phyloP scores from a whole-genome alignment of 2,888 invertebrate species.

The Sisyra nigra region DNA sequence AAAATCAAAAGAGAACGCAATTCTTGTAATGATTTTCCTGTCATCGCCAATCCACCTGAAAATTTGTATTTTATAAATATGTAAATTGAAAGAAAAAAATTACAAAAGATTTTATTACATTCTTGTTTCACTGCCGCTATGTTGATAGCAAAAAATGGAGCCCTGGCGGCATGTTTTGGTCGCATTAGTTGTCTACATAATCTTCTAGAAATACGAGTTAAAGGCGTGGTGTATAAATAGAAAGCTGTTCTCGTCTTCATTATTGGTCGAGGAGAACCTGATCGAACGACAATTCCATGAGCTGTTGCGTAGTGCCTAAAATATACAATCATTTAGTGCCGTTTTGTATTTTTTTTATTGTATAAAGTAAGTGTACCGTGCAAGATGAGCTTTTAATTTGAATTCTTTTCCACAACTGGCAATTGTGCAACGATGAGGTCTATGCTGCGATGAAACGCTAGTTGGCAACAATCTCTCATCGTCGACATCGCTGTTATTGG shows the following conservation, averaged over 20 bases:
- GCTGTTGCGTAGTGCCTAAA: slow-evolving; percentile 76
- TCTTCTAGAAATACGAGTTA: slow-evolving; percentile 77
- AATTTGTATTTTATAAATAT: neutral
- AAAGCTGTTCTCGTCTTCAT: slow-evolving; percentile 97
- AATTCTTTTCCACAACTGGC: slow-evolving; percentile 91
- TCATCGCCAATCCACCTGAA: slow-evolving; percentile 38
- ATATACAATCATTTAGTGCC: neutral
- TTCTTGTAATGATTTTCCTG: slow-evolving; percentile 33
- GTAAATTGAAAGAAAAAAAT: neutral
- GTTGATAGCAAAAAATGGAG: slow-evolving; percentile 67
- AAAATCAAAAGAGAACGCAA: slow-evolving; percentile 37
- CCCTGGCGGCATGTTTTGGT: slow-evolving; percentile 74
- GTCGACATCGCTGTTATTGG: slow-evolving; percentile 27
- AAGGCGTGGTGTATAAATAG: slow-evolving; percentile 81
- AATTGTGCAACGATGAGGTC: slow-evolving; percentile 79
- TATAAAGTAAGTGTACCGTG: slow-evolving; percentile 27
- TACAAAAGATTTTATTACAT: slow-evolving; percentile 38
- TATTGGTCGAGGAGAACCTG: slow-evolving; percentile 74
- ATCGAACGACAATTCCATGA: slow-evolving; percentile 61
- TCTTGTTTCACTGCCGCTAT: slow-evolving; percentile 73
- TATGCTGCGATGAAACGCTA: slow-evolving; percentile 47
- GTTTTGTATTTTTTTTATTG: neutral
- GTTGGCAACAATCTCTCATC: slow-evolving; percentile 31
- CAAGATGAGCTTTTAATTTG: slow-evolving; percentile 86
- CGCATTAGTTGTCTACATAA: slow-evolving; percentile 69